Conservation (phyloP, 2,113 vertebrate species). For the Thalassoma bifasciatum region DNA sequence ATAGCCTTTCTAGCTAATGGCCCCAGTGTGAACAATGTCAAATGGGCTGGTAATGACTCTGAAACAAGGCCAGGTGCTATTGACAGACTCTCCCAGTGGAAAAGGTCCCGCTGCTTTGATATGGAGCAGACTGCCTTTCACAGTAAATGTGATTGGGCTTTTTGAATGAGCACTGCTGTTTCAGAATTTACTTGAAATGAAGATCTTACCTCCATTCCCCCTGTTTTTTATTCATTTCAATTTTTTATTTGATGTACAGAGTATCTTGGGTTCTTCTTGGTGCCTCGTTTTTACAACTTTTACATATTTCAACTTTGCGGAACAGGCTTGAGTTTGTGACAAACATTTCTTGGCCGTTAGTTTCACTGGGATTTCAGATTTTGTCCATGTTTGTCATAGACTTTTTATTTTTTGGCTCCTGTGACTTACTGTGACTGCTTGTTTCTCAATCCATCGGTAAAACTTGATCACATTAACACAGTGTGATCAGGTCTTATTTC, state of each 20-base stretch:
- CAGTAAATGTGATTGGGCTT: conserved; percentile 17
- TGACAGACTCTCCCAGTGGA: conserved; percentile 54
- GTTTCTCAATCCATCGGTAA: too few species aligned
- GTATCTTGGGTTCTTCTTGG: neutral
- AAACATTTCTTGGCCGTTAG: neutral
- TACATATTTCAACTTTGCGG: neutral
- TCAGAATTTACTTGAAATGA: conserved; percentile 33
- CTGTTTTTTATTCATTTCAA: neutral
- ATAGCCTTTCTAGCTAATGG: conserved; percentile 60
- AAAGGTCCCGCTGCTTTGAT: conserved; percentile 51
- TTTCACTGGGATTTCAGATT: neutral
- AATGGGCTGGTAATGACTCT: conserved; percentile 68
- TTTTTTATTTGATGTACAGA: neutral
- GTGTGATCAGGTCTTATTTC: too few species aligned
- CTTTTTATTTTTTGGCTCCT: too few species aligned
- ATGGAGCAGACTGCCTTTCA: conserved; percentile 22
- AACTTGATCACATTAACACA: too few species aligned
- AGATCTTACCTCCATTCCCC: conserved; percentile 1
- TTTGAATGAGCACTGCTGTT: conserved; percentile 27
- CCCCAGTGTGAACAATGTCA: conserved; percentile 67
- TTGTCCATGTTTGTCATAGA: too few species aligned
- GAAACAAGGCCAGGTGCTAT: conserved; percentile 65
- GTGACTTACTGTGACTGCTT: too few species aligned
- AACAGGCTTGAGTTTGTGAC: neutral
- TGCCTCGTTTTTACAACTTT: neutral